Evolutionary conservation across 2,113 vertebrate genomes (phyloP).

Genomic region (Lanius ludovicianus): DNA sequence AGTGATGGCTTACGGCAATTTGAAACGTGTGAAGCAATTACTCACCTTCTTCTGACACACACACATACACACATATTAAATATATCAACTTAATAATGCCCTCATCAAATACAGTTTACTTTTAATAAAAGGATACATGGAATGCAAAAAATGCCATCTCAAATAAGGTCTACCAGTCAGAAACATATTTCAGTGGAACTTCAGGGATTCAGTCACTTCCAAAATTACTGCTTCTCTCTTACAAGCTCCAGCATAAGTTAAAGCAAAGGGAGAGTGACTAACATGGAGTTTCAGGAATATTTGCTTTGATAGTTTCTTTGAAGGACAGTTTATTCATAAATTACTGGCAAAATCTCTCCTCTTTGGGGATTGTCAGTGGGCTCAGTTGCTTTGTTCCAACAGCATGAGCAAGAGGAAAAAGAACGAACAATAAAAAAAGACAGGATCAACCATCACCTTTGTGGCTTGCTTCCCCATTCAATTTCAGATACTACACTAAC

Average conservation of each 20-base stretch:
- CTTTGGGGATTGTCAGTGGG: neutral
- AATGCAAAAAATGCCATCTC: neutral
- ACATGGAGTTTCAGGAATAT: neutral
- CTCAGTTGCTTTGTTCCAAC: neutral
- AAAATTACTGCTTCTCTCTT: neutral
- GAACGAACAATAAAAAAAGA: neutral
- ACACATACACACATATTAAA: neutral
- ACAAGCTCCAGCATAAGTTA: neutral
- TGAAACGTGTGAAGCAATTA: neutral
- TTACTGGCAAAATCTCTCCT: neutral
- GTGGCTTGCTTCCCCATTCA: neutral
- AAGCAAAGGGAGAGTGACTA: neutral
- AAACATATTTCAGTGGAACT: neutral
- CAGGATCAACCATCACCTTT: neutral
- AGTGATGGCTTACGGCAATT: neutral
- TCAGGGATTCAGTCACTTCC: neutral
- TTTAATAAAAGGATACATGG: neutral
- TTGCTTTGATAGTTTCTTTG: neutral
- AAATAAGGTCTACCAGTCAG: neutral
- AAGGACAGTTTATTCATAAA: neutral
- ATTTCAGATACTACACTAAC: neutral
- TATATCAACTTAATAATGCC: neutral
- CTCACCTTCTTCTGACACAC: neutral
- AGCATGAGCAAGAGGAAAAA: neutral
- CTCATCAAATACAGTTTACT: neutral